These are phyloP conservation scores for Anser brachyrhynchus DNA, from an alignment of 2,113 vertebrate species.

Conservation along the genomic window DNA sequence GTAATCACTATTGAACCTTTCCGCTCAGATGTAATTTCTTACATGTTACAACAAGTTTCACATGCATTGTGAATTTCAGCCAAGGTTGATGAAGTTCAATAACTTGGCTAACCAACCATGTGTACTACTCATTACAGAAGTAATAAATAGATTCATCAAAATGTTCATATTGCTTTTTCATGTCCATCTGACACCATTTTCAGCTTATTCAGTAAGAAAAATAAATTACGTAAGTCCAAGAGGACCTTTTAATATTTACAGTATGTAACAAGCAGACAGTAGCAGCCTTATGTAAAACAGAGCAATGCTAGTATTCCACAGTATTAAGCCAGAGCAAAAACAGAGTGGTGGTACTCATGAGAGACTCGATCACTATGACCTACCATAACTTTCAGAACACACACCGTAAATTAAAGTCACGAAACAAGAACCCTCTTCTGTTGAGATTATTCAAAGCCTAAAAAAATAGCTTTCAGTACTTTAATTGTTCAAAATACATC, in stretches of 20 bases:
- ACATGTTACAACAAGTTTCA: slow-evolving; percentile 87
- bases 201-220: slow-evolving; percentile 68
- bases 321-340: not conserved
- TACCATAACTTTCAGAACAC: not conserved
- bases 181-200: slow-evolving; percentile 62
- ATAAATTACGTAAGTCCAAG: slow-evolving; percentile 36
- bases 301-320: not conserved
- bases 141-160: slow-evolving; percentile 95
- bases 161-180: not conserved
- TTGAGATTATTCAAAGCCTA: not conserved
- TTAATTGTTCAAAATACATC: not conserved
- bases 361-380: not conserved
- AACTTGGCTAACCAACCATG: slow-evolving; percentile 93
- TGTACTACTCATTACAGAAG: slow-evolving; percentile 87
- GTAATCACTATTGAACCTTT: slow-evolving; percentile 89
- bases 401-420: not conserved
- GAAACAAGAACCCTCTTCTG: not conserved
- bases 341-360: not conserved
- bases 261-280: not conserved
- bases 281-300: not conserved
- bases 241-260: slow-evolving; percentile 15
- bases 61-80: slow-evolving; percentile 83
- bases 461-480: not conserved
- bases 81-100: slow-evolving; percentile 96
- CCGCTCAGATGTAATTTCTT: slow-evolving; percentile 84